Base-by-base conservation (phyloP, 2,113 vertebrate genomes). In the Chlamydotis undulata region DNA sequence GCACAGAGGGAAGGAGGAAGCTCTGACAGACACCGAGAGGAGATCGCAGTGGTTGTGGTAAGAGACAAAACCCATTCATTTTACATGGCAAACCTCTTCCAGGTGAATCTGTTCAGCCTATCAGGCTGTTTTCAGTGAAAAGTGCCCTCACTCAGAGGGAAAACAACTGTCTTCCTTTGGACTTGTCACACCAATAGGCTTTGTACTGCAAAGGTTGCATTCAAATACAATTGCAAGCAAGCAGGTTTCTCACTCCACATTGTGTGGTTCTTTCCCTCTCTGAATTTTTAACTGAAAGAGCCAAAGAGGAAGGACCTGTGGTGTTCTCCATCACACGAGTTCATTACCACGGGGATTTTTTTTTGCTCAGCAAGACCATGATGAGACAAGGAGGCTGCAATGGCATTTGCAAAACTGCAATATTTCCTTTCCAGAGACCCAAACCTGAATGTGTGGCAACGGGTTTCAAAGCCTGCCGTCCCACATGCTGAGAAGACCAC, bases 371-470 rank as follows among this genome's bases (percentile, higher is more conserved):
- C 29, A 56, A 65, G 43, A 80, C 6, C 26, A 19, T 19, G 23
- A 67, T 1, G 0, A 65, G 68, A 39, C 33, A 22, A 53, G 23
- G 49, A 65, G 6, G 53, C 64, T 57, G 43, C 56, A 50, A 31
- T 0, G 33, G 33, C 11, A 21, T 29, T 67, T 65, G 29, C 22
- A 14, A 17, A 69, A 33, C 28, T 13, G 13, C 41, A 55, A 0
- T 4, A 23, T n/a, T 79, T 41, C 57, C 57, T 81, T 33, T 35
- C 26, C 43, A 39, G 12, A 71, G 22, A 13, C 35, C 28, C 63
- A 37, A 52, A 39, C 33, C 24, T 0, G 0, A 67, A 25, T 12
- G 5, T 0, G 4, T 10, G 33, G 5, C 19, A 26, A 14, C 1
- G 29, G 13, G 33, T 35, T 64, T 43, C n/a, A 25, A 35, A 65